Evolutionary conservation across 2,888 invertebrate species (phyloP).

Genomic region (Conistra vaccinii): DNA sequence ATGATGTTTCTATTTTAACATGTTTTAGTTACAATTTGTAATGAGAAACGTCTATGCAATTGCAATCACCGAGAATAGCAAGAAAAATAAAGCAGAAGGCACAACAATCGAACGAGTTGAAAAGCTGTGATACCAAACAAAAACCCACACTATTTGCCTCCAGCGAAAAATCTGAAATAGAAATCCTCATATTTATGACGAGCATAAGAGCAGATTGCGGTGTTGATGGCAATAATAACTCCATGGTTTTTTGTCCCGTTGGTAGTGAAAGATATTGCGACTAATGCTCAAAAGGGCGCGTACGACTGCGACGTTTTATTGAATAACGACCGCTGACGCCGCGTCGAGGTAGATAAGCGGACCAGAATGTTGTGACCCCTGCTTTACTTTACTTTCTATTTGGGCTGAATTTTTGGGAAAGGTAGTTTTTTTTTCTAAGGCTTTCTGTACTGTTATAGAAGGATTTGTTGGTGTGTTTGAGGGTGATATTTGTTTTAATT

Average conservation of each 20-base stretch:
- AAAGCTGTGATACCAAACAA: slow-evolving; percentile 3
- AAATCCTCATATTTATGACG: slow-evolving; percentile 60
- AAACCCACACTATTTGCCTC: slow-evolving; percentile 10
- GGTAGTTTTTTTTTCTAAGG: slow-evolving; percentile 12
- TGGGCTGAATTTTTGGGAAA: slow-evolving; percentile 17
- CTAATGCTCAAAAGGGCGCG: slow-evolving; percentile 74
- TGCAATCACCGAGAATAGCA: neutral
- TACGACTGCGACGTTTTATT: slow-evolving; percentile 81
- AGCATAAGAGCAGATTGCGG: slow-evolving; percentile 55
- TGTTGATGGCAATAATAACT: slow-evolving; percentile 64
- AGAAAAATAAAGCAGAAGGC: slow-evolving; percentile 1
- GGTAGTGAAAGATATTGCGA: slow-evolving; percentile 73
- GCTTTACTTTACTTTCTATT: slow-evolving; percentile 32
- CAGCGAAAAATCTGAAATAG: slow-evolving; percentile 31
- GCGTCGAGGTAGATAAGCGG: slow-evolving; percentile 79
- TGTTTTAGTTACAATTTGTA: neutral
- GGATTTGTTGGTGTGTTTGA: neutral
- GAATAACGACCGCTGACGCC: slow-evolving; percentile 82
- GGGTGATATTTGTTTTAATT: neutral
- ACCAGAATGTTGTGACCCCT: slow-evolving; percentile 67
- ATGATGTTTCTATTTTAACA: neutral
- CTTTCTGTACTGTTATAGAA: slow-evolving; percentile 5
- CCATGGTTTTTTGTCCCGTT: slow-evolving; percentile 68
- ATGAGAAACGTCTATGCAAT: neutral
- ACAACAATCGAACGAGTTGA: neutral